Evolutionary conservation across 2,888 invertebrate genomes (phyloP).

Genomic region (Dascillus cervinus): DNA sequence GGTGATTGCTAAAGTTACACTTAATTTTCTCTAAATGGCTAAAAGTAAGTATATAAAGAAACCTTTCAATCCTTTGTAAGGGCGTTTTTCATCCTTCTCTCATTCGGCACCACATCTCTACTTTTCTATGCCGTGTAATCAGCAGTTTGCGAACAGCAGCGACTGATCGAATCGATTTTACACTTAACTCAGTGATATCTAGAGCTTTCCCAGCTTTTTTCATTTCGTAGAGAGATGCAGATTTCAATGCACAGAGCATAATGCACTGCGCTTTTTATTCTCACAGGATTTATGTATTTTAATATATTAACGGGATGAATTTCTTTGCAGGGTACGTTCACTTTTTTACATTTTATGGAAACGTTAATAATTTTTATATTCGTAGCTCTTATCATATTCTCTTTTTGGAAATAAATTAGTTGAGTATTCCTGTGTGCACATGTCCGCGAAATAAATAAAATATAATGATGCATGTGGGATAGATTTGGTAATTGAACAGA

Average conservation of each 20-base stretch:
- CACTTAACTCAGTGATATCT: slow-evolving; percentile 27
- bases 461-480: too few species aligned
- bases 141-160: slow-evolving; percentile 28
- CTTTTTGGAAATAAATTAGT: too few species aligned
- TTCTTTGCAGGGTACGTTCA: slow-evolving; percentile 2
- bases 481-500: too few species aligned
- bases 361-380: background rate
- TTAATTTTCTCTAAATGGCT: too few species aligned
- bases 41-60: too few species aligned
- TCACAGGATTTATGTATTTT: background rate
- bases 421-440: too few species aligned
- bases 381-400: too few species aligned
- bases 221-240: slow-evolving; percentile 26
- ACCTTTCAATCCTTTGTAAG: too few species aligned
- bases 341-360: background rate
- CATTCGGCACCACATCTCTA: slow-evolving; percentile 10
- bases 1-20: too few species aligned
- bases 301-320: background rate
- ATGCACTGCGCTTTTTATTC: slow-evolving; percentile 13
- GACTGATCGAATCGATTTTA: slow-evolving; percentile 27
- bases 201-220: slow-evolving; percentile 29
- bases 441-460: too few species aligned
- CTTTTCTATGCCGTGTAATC: slow-evolving; percentile 24
- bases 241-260: slow-evolving; percentile 19
- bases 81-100: too few species aligned